Conservation (phyloP, 2,797 vertebrate species). For the Anolis apletophallus region DNA sequence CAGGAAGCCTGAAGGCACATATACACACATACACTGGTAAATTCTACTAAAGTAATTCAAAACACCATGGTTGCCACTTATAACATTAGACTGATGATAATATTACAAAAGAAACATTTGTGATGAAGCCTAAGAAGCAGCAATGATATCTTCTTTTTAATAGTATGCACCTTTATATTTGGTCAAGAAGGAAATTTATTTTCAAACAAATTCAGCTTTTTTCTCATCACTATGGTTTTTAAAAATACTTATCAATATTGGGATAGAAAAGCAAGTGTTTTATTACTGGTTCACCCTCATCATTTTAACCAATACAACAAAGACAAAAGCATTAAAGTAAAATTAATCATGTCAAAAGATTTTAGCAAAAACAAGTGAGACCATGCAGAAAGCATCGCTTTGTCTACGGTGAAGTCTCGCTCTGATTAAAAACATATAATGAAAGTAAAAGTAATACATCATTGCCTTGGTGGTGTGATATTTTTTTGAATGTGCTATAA, state of each 20-base stretch:
- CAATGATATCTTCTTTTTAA: conserved; percentile 77
- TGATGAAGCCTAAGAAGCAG: conserved; percentile 74
- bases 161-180: conserved; percentile 77
- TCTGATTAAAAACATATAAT: conserved; percentile 99
- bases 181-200: conserved; percentile 83
- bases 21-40: no score
- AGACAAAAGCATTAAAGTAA: conserved; percentile 94
- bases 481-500: conserved; percentile 78
- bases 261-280: conserved; percentile 81
- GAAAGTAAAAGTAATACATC: conserved; percentile 99
- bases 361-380: conserved; percentile 95
- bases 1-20: background rate
- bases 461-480: conserved; percentile 91
- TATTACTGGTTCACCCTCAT: conserved; percentile 81
- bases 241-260: conserved; percentile 77
- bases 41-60: background rate
- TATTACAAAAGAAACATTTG: conserved; percentile 67
- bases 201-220: conserved; percentile 75
- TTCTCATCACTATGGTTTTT: conserved; percentile 77
- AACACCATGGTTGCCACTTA: conserved; percentile 62
- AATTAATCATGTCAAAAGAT: conserved; percentile 96
- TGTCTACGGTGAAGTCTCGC: conserved; percentile 96
- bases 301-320: conserved; percentile 85
- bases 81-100: conserved; percentile 78
- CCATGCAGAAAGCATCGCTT: conserved; percentile 93